These are phyloP conservation scores for Sebastes schlegelii DNA, from an alignment of 2,113 vertebrate genomes.

Conservation along the genomic window DNA sequence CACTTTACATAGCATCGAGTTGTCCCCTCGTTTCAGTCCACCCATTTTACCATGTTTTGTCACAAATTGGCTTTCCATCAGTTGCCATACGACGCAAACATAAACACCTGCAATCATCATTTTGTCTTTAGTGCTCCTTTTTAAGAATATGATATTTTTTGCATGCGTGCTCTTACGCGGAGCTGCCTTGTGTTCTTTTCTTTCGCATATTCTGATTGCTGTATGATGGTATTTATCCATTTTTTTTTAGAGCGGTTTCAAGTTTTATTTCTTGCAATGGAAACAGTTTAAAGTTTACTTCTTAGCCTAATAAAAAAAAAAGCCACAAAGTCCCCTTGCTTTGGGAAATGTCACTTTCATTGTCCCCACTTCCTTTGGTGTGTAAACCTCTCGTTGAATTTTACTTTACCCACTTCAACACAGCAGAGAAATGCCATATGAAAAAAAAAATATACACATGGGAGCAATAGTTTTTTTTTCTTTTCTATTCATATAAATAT, in stretches of 20 bases:
- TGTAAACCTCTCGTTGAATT: conserved; percentile 75
- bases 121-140: conserved; percentile 79
- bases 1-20: conserved; percentile 75
- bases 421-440: conserved; percentile 81
- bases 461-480: conserved; percentile 84
- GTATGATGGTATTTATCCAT: conserved; percentile 87
- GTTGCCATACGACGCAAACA: conserved; percentile 66
- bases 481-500: conserved; percentile 80
- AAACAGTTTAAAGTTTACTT: conserved; percentile 69
- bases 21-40: conserved; percentile 64
- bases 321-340: conserved; percentile 61
- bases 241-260: conserved; percentile 75
- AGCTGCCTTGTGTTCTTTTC: conserved; percentile 90
- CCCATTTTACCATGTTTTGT: conserved; percentile 55
- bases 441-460: conserved; percentile 65
- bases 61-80: conserved; percentile 66
- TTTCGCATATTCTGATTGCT: conserved; percentile 86
- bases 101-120: conserved; percentile 61
- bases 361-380: conserved; percentile 73
- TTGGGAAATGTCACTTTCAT: conserved; percentile 69
- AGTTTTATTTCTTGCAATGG: conserved; percentile 75
- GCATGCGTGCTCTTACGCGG: conserved; percentile 86
- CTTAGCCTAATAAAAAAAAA: conserved; percentile 61
- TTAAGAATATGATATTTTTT: conserved; percentile 66
- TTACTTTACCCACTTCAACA: conserved; percentile 70